Base-by-base conservation (phyloP, 2,888 invertebrate genomes). In the Stenurella melanura region DNA sequence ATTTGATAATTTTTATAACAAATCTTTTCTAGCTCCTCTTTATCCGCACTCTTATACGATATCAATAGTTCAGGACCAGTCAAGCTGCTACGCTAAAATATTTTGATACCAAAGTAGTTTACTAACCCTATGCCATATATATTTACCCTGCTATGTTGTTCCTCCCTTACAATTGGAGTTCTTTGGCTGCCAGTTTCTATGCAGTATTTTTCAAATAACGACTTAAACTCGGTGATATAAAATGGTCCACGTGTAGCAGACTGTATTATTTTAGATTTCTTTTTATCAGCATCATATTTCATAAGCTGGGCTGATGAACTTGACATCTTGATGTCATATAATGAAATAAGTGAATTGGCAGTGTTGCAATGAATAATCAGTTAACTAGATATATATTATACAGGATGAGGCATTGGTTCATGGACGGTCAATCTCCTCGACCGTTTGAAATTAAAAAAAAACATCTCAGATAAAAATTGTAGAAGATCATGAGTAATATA, bases 21-120 rank as follows among this genome's bases (percentile, higher is more conserved):
- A 21, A 79, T 66, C 34, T 50, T 72, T 6, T 72, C 73, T 17
- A 79, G 19, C 6, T 26, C 18, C 12, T 72, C 74, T 50, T 68
- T 56, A 38, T 5, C 9, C 5, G 11, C 10, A 17, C 18, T 18
- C 15, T 67, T 67, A 26, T 54, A 21, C 15, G n/a, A 11, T 15
- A 26, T 21, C 3, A 64, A 11, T 18, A 64, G 4, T 7, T 7
- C 1, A 12, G 64, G 64, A 12, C 10, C 17, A 4, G 19, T 42
- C 42, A 17, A 15, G 9, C 12, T 64, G 6, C 38, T 42, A 17
- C 7, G 18, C 64, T 64, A 42, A 64, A 64, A 64, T 19, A 11
- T 15, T 26, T 15, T 6, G 1, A 18, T 57, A 42, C 18, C 21
- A 58, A 6, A 30, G n/a, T 10, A 7, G 15, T 11, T 60, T 26